These are phyloP conservation scores for Xiphophorus couchianus DNA, from an alignment of 2,113 vertebrate genomes.

Conservation along the genomic window DNA sequence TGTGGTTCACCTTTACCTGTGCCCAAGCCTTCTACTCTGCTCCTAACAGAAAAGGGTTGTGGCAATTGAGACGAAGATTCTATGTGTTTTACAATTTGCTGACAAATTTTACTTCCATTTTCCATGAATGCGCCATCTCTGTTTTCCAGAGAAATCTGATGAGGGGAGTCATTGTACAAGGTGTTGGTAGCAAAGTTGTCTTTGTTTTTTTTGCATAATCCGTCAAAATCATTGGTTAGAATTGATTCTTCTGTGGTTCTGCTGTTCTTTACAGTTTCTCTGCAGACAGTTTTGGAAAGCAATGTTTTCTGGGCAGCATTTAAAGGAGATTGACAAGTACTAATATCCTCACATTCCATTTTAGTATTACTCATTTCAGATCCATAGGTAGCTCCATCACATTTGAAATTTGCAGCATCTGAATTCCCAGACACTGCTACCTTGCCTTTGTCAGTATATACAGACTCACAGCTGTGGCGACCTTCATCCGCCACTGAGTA, in stretches of 20 bases:
- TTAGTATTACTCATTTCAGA: constrained; percentile 11
- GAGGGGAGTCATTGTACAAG: constrained; percentile 4
- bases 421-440: constrained; percentile 6
- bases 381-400: background rate
- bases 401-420: background rate
- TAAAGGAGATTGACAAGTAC: constrained; percentile 13
- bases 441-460: background rate
- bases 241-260: constrained; percentile 8
- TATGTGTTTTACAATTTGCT: constrained; percentile 2
- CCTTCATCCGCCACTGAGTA: constrained; percentile 21
- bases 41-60: background rate
- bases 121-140: background rate
- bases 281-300: constrained; percentile 12
- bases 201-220: constrained; percentile 9
- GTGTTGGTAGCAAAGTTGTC: background rate
- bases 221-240: background rate
- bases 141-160: constrained; percentile 21
- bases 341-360: background rate
- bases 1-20: constrained; percentile 42
- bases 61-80: constrained; percentile 12
- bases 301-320: constrained; percentile 25
- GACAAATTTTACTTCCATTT: constrained; percentile 3
- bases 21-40: constrained; percentile 16
- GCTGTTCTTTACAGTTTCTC: constrained; percentile 24
- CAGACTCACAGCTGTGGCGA: background rate